Evolutionary conservation across 2,888 invertebrate genomes (phyloP).

Genomic region (Lapara coniferarum): DNA sequence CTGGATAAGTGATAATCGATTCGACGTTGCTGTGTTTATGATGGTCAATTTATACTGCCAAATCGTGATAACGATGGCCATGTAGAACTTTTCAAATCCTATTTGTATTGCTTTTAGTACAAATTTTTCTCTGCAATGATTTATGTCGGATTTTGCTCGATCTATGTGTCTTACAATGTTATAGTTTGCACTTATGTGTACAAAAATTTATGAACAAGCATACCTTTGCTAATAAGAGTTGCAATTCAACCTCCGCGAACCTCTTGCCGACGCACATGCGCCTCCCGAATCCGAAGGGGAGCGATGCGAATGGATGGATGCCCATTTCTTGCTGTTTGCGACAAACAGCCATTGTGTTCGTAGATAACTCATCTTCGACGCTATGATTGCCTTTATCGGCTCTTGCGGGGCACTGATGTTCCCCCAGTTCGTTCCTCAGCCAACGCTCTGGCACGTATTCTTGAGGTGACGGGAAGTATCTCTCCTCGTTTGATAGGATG

Average conservation of each 20-base stretch:
- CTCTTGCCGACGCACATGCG: slow-evolving; percentile 91
- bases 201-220: background rate
- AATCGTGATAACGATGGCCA: too few relatives aligned
- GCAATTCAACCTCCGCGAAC: slow-evolving; percentile 91
- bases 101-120: too few relatives aligned
- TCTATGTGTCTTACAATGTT: too few relatives aligned
- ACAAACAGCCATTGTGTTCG: slow-evolving; percentile 47
- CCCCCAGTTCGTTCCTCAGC: slow-evolving; percentile 81
- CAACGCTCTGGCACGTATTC: slow-evolving; percentile 90
- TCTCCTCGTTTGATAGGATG: slow-evolving; percentile 88
- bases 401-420: slow-evolving; percentile 36
- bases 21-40: background rate
- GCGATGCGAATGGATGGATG: slow-evolving; percentile 89
- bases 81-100: too few relatives aligned
- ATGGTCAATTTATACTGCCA: background rate
- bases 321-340: slow-evolving; percentile 80
- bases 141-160: too few relatives aligned
- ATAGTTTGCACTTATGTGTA: too few relatives aligned
- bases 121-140: too few relatives aligned
- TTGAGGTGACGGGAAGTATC: slow-evolving; percentile 88
- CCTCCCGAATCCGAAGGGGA: slow-evolving; percentile 90
- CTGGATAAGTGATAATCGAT: background rate
- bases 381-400: slow-evolving; percentile 11
- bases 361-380: background rate
- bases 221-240: slow-evolving; percentile 89